These are phyloP conservation scores for Sturmia bella DNA, from an alignment of 2,888 invertebrate genomes.

Conservation along the genomic window DNA sequence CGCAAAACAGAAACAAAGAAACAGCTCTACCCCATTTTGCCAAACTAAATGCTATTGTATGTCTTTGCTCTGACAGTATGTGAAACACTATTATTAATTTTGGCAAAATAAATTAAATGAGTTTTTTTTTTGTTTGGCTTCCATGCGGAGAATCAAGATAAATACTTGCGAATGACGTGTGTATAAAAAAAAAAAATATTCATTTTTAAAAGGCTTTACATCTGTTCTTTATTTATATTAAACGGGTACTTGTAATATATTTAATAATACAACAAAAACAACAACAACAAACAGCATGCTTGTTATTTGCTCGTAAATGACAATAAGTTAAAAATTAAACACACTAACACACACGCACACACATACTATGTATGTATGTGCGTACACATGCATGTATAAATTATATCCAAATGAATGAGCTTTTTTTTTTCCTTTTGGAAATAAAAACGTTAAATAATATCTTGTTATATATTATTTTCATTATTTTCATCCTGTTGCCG, in stretches of 20 bases:
- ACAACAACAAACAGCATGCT: not conserved
- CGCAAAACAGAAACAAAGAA: not conserved
- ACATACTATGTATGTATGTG: not conserved
- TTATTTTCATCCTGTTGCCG: not conserved
- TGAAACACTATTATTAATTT: constrained; percentile 26
- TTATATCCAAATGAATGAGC: too few species aligned
- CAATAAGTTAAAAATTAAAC: constrained; percentile 11
- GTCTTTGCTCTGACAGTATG: not conserved
- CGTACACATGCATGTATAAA: not conserved
- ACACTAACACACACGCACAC: not conserved
- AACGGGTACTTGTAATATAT: not conserved
- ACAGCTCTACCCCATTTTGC: constrained; percentile 32
- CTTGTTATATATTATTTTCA: not conserved
- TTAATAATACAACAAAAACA: not conserved
- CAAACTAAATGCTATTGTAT: not conserved
- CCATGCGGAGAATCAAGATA: constrained; percentile 43
- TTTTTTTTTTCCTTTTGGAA: too few species aligned
- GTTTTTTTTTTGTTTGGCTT: constrained; percentile 19
- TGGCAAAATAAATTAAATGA: constrained; percentile 28
- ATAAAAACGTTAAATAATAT: too few species aligned
- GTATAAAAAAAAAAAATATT: constrained; percentile 1
- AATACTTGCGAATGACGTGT: not conserved
- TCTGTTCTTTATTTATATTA: constrained; percentile 28
- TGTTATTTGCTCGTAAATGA: constrained; percentile 5
- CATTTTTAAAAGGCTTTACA: constrained; percentile 27